Percentiles rank a stretch among this genome's conserved stretches.
These are phyloP conservation scores for Bradypodion ventrale DNA, from an alignment of 2,797 vertebrate species.

Conservation along the genomic window DNA sequence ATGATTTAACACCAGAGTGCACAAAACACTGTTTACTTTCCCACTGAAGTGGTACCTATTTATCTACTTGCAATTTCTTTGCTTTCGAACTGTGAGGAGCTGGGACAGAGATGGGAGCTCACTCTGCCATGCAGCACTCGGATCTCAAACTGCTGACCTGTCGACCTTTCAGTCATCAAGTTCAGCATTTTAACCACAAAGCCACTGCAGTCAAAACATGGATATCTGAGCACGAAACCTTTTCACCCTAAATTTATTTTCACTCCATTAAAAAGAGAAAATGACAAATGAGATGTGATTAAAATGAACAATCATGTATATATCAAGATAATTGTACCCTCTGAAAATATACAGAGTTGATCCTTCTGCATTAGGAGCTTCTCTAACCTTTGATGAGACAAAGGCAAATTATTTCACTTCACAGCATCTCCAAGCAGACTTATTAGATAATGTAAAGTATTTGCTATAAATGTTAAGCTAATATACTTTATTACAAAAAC, in stretches of 20 bases:
- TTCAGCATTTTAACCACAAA: too few relatives aligned
- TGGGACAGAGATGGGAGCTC: too few relatives aligned
- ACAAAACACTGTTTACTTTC: too few relatives aligned
- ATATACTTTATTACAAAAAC: neutral
- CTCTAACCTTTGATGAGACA: slow-evolving; percentile 18
- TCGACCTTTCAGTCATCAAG: too few relatives aligned
- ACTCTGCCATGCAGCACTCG: too few relatives aligned
- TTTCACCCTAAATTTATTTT: neutral
- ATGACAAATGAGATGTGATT: neutral
- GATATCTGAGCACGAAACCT: neutral
- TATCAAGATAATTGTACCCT: neutral
- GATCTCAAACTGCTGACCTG: too few relatives aligned
- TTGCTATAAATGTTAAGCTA: slow-evolving; percentile 10
- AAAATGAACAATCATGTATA: neutral
- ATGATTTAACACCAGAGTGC: too few relatives aligned
- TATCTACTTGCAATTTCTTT: too few relatives aligned
- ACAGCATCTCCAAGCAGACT: neutral
- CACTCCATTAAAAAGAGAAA: neutral
- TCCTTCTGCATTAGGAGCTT: neutral
- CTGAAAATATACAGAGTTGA: neutral
- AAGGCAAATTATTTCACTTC: neutral
- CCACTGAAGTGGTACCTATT: too few relatives aligned
- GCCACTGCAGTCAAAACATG: too few relatives aligned
- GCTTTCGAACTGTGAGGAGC: too few relatives aligned
- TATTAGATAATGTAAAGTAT: neutral